These are phyloP conservation scores for Lutraria rhynchaena DNA, from an alignment of 1,140 invertebrate genomes.

Conservation along the genomic window DNA sequence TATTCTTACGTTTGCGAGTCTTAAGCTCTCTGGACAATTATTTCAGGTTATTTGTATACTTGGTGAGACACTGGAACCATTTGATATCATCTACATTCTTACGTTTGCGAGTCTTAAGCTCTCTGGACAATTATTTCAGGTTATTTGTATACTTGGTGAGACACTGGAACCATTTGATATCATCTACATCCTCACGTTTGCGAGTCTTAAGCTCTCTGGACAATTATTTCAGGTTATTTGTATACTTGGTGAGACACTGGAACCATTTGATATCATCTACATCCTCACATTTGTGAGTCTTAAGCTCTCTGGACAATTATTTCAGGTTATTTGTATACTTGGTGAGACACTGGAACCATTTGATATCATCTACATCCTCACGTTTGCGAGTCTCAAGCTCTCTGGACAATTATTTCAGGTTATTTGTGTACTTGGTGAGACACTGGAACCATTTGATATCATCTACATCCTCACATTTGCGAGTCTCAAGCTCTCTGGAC, in stretches of 20 bases:
- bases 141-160: constrained; percentile 81
- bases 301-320: neutral
- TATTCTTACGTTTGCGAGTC: too few species aligned
- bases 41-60: constrained; percentile 82
- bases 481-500: too few species aligned
- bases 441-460: too few species aligned
- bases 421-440: constrained; percentile 81
- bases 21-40: too few species aligned
- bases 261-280: neutral
- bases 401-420: constrained; percentile 65
- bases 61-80: constrained; percentile 81
- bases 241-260: neutral
- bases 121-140: too few species aligned
- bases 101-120: too few species aligned
- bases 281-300: neutral
- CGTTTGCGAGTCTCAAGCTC: too few species aligned
- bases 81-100: too few species aligned
- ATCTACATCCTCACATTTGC: too few species aligned
- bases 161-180: constrained; percentile 82
- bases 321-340: neutral
- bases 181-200: too few species aligned
- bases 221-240: too few species aligned
- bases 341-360: neutral
- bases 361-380: neutral
- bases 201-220: too few species aligned